phyloP scores from a whole-genome alignment of 1,140 invertebrate species.

The Caerostris darwini region DNA sequence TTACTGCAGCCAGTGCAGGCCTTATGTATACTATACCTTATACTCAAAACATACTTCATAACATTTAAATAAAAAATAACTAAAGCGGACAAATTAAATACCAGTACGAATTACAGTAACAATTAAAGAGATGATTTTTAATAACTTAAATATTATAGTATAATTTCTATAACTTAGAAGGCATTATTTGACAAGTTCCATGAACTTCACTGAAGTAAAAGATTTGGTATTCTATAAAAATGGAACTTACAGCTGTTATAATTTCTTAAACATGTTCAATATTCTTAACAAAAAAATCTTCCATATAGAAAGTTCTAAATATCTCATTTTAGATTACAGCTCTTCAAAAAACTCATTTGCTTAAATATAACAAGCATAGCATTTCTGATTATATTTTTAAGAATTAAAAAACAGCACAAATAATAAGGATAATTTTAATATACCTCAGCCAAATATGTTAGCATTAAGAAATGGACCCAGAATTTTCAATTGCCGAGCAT shows the following conservation, averaged over 20 bases:
- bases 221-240: conserved; percentile 29
- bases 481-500: conserved; percentile 52
- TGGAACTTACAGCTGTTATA: conserved; percentile 29
- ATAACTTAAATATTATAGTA: conserved; percentile 7
- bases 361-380: conserved; percentile 56
- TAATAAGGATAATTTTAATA: conserved; percentile 34
- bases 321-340: conserved; percentile 32
- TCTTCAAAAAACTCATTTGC: conserved; percentile 26
- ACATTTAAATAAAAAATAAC: conserved; percentile 55
- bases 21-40: not conserved
- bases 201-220: conserved; percentile 13
- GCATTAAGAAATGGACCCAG: conserved; percentile 23
- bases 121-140: not conserved
- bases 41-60: conserved; percentile 51
- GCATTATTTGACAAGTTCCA: not conserved
- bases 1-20: conserved; percentile 69
- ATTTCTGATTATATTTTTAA: conserved; percentile 52
- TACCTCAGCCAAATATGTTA: conserved; percentile 53
- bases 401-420: conserved; percentile 22
- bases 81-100: conserved; percentile 25
- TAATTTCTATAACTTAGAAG: conserved; percentile 19
- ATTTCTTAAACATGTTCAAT: not conserved
- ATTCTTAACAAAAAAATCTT: conserved; percentile 14
- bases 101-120: conserved; percentile 34
- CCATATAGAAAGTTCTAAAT: conserved; percentile 47